phyloP scores from a whole-genome alignment of 1,140 invertebrate species.

The Drosophila novamexicana region DNA sequence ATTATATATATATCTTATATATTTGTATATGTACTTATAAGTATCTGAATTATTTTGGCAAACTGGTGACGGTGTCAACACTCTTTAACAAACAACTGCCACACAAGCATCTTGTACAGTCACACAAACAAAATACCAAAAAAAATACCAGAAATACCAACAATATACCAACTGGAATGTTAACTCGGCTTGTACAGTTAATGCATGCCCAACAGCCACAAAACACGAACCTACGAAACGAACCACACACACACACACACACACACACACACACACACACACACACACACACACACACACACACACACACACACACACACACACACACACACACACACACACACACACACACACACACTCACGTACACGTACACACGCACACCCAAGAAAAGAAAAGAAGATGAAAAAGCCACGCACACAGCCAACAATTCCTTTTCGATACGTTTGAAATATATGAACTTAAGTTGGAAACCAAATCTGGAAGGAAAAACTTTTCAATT shows the following conservation, averaged over 20 bases:
- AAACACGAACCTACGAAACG: conserved; percentile 18
- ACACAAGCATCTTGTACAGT: conserved; percentile 28
- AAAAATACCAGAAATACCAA: conserved; percentile 16
- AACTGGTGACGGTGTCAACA: conserved; percentile 39
- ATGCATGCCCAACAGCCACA: conserved; percentile 21
- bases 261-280: neutral
- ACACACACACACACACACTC: conserved; percentile 6
- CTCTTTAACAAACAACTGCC: conserved; percentile 35
- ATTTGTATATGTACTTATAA: conserved; percentile 37
- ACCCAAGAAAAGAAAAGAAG: neutral
- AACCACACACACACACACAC: conserved; percentile 7
- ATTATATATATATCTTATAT: neutral
- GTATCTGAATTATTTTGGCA: conserved; percentile 24
- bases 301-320: conserved; percentile 4
- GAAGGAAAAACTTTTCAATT: conserved; percentile 28
- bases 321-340: conserved; percentile 4
- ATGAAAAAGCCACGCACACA: conserved; percentile 9
- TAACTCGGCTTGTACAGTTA: conserved; percentile 23
- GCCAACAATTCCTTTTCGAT: conserved; percentile 27
- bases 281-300: neutral
- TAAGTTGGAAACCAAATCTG: conserved; percentile 36
- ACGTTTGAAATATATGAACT: conserved; percentile 37
- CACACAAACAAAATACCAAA: conserved; percentile 32
- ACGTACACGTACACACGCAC: neutral
- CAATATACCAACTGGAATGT: conserved; percentile 10